Conservation (phyloP, 2,113 vertebrate genomes). For the Caranx melampygus region DNA sequence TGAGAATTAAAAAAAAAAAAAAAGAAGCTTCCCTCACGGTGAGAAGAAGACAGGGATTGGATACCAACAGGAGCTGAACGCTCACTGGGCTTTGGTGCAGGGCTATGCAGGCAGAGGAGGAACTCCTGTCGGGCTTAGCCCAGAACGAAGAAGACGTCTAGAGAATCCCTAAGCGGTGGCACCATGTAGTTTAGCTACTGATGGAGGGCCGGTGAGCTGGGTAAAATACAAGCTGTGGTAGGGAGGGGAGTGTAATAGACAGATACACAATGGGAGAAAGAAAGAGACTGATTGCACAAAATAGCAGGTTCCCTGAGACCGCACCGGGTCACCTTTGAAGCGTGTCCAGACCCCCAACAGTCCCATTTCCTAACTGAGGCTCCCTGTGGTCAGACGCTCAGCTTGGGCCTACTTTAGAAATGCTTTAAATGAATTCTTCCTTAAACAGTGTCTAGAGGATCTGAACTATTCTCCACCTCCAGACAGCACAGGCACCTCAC, state of each 20-base stretch:
- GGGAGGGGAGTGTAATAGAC: slow-evolving; percentile 3
- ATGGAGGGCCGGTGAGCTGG: slow-evolving; percentile 23
- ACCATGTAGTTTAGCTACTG: slow-evolving; percentile 17
- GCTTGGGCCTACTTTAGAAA: slow-evolving; percentile 37
- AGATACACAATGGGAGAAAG: slow-evolving; percentile 24
- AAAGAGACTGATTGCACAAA: slow-evolving; percentile 8
- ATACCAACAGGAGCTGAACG: slow-evolving; percentile 18
- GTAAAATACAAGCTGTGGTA: slow-evolving; percentile 17
- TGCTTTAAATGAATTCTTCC: slow-evolving; percentile 21
- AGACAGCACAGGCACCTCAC: background rate
- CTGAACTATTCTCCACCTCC: slow-evolving; percentile 13
- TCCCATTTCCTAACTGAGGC: slow-evolving; percentile 39
- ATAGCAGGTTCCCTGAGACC: slow-evolving; percentile 36
- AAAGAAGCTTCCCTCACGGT: slow-evolving; percentile 1
- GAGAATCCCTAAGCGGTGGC: slow-evolving; percentile 20
- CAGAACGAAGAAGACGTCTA: background rate
- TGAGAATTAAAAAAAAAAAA: slow-evolving; percentile 2
- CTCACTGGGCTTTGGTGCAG: slow-evolving; percentile 31
- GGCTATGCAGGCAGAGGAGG: slow-evolving; percentile 4
- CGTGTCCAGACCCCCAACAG: slow-evolving; percentile 26
- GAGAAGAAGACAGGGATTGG: slow-evolving; percentile 8
- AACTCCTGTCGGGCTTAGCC: slow-evolving; percentile 20
- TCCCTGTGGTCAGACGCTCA: slow-evolving; percentile 36
- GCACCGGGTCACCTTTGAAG: slow-evolving; percentile 58
- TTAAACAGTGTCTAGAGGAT: slow-evolving; percentile 38